Conservation (phyloP, 1,140 invertebrate species). For the Mya arenaria region DNA sequence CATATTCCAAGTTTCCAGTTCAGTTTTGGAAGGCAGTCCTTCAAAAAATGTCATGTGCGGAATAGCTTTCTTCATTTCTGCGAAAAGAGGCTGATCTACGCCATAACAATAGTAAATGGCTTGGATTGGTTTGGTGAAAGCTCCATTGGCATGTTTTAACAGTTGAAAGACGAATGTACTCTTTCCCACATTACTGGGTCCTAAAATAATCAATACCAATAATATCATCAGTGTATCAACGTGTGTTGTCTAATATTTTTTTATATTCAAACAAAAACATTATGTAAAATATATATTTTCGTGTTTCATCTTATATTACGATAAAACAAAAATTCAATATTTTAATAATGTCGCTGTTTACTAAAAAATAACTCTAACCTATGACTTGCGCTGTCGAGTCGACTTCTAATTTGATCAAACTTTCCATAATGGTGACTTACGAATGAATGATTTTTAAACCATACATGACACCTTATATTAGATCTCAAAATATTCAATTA, state of each 20-base stretch:
- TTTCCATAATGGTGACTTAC: background rate
- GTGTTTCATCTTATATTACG: too few relatives aligned
- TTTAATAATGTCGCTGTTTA: too few relatives aligned
- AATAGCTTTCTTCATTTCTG: slow-evolving; percentile 18
- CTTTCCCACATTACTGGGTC: slow-evolving; percentile 13
- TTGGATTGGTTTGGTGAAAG: slow-evolving; percentile 25
- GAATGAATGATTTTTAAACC: too few relatives aligned
- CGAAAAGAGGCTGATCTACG: slow-evolving; percentile 17
- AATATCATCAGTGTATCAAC: background rate
- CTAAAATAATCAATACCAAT: background rate
- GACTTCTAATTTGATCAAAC: background rate
- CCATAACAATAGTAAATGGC: slow-evolving; percentile 30
- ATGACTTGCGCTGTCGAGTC: slow-evolving; percentile 10
- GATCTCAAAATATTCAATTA: too few relatives aligned
- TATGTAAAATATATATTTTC: background rate
- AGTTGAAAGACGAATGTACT: slow-evolving; percentile 1
- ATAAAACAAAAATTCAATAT: too few relatives aligned
- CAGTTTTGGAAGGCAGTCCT: slow-evolving; percentile 11
- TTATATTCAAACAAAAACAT: too few relatives aligned
- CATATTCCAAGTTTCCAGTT: slow-evolving; percentile 21
- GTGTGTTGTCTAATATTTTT: background rate
- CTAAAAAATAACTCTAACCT: too few relatives aligned
- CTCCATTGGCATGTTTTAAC: slow-evolving; percentile 18
- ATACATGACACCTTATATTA: too few relatives aligned
- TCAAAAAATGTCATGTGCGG: slow-evolving; percentile 8